Evolutionary conservation across 1,140 invertebrate species (phyloP).

Genomic region (Drosophila sturtevanti): DNA sequence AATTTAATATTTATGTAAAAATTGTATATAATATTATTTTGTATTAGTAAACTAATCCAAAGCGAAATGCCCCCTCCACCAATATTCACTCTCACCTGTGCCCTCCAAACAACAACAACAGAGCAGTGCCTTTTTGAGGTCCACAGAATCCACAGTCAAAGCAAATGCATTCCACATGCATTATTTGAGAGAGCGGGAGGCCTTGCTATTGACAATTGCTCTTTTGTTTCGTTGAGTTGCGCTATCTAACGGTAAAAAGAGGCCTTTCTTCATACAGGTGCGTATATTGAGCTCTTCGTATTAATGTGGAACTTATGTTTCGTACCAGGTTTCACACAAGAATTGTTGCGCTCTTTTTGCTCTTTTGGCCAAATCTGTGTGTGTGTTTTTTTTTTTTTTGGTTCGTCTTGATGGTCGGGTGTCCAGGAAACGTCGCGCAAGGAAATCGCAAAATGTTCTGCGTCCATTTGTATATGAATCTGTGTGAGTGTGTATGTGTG

Average conservation of each 20-base stretch:
- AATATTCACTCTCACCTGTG: conserved; percentile 43
- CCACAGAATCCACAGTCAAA: conserved; percentile 21
- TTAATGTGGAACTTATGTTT: conserved; percentile 1
- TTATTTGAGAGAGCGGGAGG: not conserved
- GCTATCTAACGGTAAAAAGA: conserved; percentile 38
- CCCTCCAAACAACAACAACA: conserved; percentile 14
- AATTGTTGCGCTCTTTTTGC: conserved; percentile 12
- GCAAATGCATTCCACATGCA: conserved; percentile 50
- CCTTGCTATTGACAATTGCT: not conserved
- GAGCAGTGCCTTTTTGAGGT: not conserved
- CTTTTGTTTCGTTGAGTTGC: conserved; percentile 66
- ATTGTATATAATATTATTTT: not conserved
- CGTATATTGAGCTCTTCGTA: conserved; percentile 1
- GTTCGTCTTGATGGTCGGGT: conserved; percentile 21
- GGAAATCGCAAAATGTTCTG: conserved; percentile 71
- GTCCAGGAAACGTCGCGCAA: conserved; percentile 67
- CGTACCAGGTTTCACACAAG: conserved; percentile 6
- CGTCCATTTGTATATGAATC: conserved; percentile 50
- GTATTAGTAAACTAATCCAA: not conserved
- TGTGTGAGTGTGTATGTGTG: conserved; percentile 25
- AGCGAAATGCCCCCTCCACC: not conserved
- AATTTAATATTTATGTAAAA: not conserved
- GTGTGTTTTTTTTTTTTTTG: conserved; percentile 4
- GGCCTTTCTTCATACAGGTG: conserved; percentile 41
- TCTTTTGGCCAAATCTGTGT: conserved; percentile 2